Evolutionary conservation across 1,140 invertebrate species (phyloP), one percentile per base, ranked within the genome.

Genomic region (Ganaspis sp.): DNA sequence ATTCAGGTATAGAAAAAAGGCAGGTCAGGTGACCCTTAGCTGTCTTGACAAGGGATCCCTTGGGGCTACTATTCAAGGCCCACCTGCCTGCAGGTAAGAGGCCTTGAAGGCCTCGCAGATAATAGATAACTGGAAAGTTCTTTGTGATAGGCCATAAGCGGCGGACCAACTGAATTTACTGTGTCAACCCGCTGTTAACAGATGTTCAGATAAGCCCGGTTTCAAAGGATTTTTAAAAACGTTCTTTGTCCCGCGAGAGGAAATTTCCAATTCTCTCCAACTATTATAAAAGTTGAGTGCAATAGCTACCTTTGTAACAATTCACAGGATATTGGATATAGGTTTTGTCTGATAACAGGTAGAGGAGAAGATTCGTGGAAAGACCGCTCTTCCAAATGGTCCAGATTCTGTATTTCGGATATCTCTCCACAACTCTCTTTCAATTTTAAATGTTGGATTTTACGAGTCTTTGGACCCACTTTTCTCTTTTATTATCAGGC

Each of bases 81-180:
- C 86, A 90, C 88, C 87, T 89, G 88, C 84, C 86, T 80, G 83
- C 89, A 90, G 89, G 89, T 90, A 90, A 86, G 83, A 83, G 83
- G 86, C 79, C 83, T 85, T 83, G 82, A 87, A 85, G 85, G 84
- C 84, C 82, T 74, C 15, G 81, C 82, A 88, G 87, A 89, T 90
- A 90, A 90, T 87, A 90, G 88, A 89, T 90, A 90, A 90, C 87
- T 84, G 85, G 79, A 76, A 88, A 86, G 83, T 80, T 83, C 86
- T 90, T 88, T 87, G 84, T 88, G 81, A 86, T 86, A 87, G 82
- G 82, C 84, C 73, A 81, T 76, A 81, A 81, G 72, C 79, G 81
- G 81, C 76, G 81, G 83, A 84, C 84, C 82, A 72, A 81, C 76
- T 77, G 77, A 81, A 84, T 80, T 83, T 81, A 86, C 82, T 85